Percentiles rank a stretch among this genome's conserved stretches.
Conservation (phyloP, 2,113 vertebrate species). For the Oophaga pumilio region DNA sequence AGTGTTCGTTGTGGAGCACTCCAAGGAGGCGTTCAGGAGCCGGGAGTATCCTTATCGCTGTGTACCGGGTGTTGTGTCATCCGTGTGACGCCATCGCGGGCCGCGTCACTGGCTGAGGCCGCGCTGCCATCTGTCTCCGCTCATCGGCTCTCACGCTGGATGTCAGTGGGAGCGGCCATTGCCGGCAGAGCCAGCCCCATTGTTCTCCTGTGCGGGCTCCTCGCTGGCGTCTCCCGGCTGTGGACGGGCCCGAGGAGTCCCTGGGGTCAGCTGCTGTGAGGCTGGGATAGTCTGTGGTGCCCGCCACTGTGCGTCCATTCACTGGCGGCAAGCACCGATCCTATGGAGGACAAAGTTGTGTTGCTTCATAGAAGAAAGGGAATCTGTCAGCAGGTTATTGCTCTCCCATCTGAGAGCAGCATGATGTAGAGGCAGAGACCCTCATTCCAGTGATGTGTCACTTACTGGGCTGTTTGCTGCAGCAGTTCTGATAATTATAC, state of each 20-base stretch:
- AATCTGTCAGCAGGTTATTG: too few relatives aligned
- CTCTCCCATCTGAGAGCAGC: too few relatives aligned
- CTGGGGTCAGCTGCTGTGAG: too few relatives aligned
- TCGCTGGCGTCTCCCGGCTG: too few relatives aligned
- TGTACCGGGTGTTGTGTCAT: not conserved
- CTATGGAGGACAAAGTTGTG: too few relatives aligned
- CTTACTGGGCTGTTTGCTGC: too few relatives aligned
- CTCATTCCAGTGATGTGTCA: too few relatives aligned
- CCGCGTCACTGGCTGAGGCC: not conserved
- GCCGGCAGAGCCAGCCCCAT: slow-evolving; percentile 12
- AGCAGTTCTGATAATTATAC: too few relatives aligned
- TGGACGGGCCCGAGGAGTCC: too few relatives aligned
- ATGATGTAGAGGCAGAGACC: too few relatives aligned
- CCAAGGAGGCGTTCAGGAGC: slow-evolving; percentile 93
- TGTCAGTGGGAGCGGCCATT: slow-evolving; percentile 26
- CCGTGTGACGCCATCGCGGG: not conserved
- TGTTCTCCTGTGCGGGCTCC: slow-evolving; percentile 8
- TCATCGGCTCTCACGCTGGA: not conserved
- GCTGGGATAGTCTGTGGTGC: too few relatives aligned
- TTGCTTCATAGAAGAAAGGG: too few relatives aligned
- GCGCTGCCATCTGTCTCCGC: not conserved
- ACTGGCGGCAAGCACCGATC: not conserved
- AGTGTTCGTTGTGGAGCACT: slow-evolving; percentile 88
- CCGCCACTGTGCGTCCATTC: not conserved
- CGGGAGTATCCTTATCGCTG: slow-evolving; percentile 90